A percentile compares a stretch with the other conserved stretches of the same genome.
These are phyloP conservation scores for Dascyllus trimaculatus DNA, from an alignment of 2,113 vertebrate species.

Conservation along the genomic window DNA sequence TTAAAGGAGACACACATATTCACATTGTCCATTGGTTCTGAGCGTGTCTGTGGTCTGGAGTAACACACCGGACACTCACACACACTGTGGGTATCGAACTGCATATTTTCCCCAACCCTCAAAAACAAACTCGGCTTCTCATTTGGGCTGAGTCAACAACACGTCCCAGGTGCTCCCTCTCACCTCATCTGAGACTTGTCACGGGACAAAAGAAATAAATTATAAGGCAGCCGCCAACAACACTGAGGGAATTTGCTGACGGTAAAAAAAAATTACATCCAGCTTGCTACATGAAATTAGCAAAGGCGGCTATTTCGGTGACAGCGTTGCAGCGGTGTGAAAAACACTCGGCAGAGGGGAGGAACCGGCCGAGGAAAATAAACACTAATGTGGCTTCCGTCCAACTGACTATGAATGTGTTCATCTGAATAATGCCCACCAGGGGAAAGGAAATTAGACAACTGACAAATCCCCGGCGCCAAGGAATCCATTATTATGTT, in stretches of 20 bases:
- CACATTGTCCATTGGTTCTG: too few species aligned
- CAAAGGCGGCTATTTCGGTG: slow-evolving; percentile 51
- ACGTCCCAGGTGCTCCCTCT: slow-evolving; percentile 40
- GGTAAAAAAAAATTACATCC: not conserved
- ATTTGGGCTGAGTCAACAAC: slow-evolving; percentile 71
- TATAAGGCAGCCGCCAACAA: slow-evolving; percentile 38
- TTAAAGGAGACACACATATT: not conserved
- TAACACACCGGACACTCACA: not conserved
- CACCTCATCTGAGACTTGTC: slow-evolving; percentile 68
- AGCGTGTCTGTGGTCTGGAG: not conserved
- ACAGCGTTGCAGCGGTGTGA: slow-evolving; percentile 21
- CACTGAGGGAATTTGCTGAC: slow-evolving; percentile 70
- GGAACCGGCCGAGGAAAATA: slow-evolving; percentile 17
- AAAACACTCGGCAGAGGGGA: not conserved
- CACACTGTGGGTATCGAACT: not conserved
- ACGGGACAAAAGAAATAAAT: slow-evolving; percentile 74
- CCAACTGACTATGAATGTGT: slow-evolving; percentile 7
- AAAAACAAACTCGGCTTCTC: slow-evolving; percentile 1
- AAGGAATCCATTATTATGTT: not conserved
- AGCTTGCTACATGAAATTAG: slow-evolving; percentile 59
- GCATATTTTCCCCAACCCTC: not conserved
- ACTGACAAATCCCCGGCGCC: not conserved
- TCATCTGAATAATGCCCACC: slow-evolving; percentile 17
- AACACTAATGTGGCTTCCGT: slow-evolving; percentile 8
- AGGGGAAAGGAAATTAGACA: slow-evolving; percentile 30